Evolutionary conservation across 2,113 vertebrate genomes (phyloP), one percentile per base, ranked within the genome.

Genomic region (Chlorodrepanis virens): DNA sequence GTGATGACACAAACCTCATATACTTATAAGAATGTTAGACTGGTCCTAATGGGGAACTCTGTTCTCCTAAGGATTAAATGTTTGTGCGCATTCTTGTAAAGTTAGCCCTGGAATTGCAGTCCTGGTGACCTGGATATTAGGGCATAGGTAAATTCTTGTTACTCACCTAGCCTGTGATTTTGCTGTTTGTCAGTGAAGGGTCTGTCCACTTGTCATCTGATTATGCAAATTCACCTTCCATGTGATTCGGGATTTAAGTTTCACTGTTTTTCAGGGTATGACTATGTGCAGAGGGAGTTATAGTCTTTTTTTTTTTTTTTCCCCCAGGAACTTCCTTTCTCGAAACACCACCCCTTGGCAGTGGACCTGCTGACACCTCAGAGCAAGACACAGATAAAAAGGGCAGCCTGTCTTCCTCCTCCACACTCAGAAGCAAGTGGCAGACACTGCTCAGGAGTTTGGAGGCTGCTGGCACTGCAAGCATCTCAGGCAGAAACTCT

Each of bases 341-440:
- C 3, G 54, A 83, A 97, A 96, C 97, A 93, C 97, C 97, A 90
- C 96, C 92, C 94, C 83, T 96, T 95, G 94, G 93, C 94, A 94
- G 28, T 71, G 82, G 88, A 92, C 79, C 59, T 87, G 80, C 54
- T 97, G 91, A 96, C 94, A 96, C 82, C 95, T 96, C 91, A 89
- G 89, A 72, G 68, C 69, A 3, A 68, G 87, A 25, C 64, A 56
- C 75, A 63, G 71, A 97, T 97, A 97, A 93, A 97, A 96, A 96
- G 95, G 91, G 77, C 93, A 94, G 92, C 29, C 52, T 5, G 35
- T 22, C 89, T 84, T 95, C 89, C 80, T 91, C 84, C 84, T 82
- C 37, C 84, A 69, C 21, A 12, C 61, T 95, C 91, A 81, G 90
- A 71, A 76, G 81, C 74, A 57, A 76, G 71, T 71, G 37, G 76